phyloP scores from a whole-genome alignment of 2,888 invertebrate species.

The Tenodera sinensis region DNA sequence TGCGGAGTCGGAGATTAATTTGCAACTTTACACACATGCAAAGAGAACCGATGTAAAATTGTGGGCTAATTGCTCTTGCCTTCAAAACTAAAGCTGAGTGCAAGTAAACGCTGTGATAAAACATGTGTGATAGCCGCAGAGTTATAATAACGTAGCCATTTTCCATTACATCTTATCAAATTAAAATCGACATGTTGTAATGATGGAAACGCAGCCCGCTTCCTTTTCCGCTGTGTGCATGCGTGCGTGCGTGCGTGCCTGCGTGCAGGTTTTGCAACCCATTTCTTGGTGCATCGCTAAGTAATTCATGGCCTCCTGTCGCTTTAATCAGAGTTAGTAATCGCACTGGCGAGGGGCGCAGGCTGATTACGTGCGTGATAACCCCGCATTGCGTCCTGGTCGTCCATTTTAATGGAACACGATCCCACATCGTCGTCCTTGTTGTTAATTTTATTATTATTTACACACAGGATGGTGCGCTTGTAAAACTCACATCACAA shows the following conservation, averaged over 20 bases:
- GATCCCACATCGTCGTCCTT: neutral
- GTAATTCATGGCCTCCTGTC: neutral
- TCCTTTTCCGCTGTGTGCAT: neutral
- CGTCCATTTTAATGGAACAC: neutral
- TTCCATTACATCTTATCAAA: neutral
- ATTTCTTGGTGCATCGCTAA: neutral
- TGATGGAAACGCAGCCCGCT: neutral
- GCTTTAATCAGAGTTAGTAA: neutral
- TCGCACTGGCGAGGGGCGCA: neutral
- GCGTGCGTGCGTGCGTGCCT: too few relatives aligned
- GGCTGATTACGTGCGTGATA: neutral
- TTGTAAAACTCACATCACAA: neutral
- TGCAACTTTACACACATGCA: too few relatives aligned
- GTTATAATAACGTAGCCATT: neutral
- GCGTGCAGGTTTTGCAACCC: neutral
- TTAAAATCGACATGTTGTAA: neutral
- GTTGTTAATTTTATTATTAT: neutral
- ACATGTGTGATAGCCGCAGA: neutral
- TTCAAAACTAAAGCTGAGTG: neutral
- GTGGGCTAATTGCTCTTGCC: too few relatives aligned
- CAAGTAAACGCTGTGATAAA: too few relatives aligned
- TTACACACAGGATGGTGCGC: neutral
- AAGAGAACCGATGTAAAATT: too few relatives aligned
- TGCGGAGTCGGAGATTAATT: too few relatives aligned
- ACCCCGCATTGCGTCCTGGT: neutral